Percentiles rank a stretch among this genome's conserved stretches.
Evolutionary conservation across 1,140 invertebrate species (phyloP).

Genomic region (Ephestia elutella): DNA sequence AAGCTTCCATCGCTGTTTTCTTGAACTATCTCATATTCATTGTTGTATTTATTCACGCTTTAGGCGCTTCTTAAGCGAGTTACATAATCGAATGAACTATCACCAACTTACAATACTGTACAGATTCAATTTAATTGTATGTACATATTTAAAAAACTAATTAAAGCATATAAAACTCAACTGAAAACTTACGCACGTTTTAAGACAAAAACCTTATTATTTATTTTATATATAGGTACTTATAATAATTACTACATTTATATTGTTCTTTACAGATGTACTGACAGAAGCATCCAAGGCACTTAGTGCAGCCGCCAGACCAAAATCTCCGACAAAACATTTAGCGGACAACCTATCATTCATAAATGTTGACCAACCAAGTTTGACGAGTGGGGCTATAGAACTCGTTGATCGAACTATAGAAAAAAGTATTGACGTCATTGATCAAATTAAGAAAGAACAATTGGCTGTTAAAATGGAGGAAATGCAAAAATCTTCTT

Average conservation of each 20-base stretch:
- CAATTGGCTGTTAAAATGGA: slow-evolving; percentile 59
- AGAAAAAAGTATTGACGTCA: slow-evolving; percentile 67
- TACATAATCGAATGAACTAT: background rate
- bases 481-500: slow-evolving; percentile 52
- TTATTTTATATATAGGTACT: background rate
- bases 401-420: slow-evolving; percentile 67
- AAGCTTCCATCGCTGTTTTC: slow-evolving; percentile 46
- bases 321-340: slow-evolving; percentile 69
- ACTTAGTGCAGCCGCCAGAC: slow-evolving; percentile 46
- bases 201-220: background rate
- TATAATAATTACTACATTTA: background rate
- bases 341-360: slow-evolving; percentile 66
- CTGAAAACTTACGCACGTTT: background rate
- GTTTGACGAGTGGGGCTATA: slow-evolving; percentile 61
- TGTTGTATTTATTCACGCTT: slow-evolving; percentile 27
- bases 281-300: slow-evolving; percentile 49
- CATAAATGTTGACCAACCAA: slow-evolving; percentile 68
- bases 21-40: slow-evolving; percentile 24
- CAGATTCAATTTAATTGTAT: slow-evolving; percentile 6
- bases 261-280: slow-evolving; percentile 57
- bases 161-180: background rate
- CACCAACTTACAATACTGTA: slow-evolving; percentile 5
- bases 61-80: slow-evolving; percentile 22
- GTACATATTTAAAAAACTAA: background rate
- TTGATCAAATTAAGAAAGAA: slow-evolving; percentile 68